Percentiles rank a stretch among this genome's conserved stretches.
Conservation (phyloP, 2,113 vertebrate genomes). For the Gorsachius goisagi region DNA sequence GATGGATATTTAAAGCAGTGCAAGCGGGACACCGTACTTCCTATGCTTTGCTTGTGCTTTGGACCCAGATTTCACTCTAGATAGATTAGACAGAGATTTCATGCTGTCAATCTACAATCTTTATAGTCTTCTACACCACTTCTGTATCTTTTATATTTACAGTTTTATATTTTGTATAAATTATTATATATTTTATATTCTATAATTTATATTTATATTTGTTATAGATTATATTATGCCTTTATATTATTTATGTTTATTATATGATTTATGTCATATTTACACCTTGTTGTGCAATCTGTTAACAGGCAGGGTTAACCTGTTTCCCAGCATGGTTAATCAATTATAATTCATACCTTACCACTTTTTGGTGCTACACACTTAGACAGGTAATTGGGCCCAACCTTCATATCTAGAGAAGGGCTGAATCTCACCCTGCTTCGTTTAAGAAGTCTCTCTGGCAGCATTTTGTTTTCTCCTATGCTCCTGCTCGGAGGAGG, state of each 20-base stretch:
- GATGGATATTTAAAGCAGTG: background rate
- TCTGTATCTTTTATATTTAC: background rate
- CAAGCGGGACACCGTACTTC: fast-evolving
- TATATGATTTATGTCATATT: background rate
- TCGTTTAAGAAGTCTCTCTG: background rate
- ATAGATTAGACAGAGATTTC: background rate
- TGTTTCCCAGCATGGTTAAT: background rate
- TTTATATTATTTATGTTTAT: background rate
- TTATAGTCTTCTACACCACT: background rate
- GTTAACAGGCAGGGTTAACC: background rate
- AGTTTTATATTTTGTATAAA: background rate
- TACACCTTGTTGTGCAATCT: background rate
- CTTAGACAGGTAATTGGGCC: background rate
- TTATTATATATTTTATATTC: background rate
- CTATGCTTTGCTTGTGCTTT: background rate
- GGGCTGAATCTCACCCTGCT: background rate
- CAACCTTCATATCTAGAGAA: background rate
- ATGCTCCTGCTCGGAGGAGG: background rate
- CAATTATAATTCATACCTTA: background rate
- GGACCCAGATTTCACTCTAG: background rate
- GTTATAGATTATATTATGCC: background rate
- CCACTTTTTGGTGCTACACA: background rate
- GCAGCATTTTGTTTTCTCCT: background rate
- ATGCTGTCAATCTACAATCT: background rate
- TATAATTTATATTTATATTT: background rate